These are phyloP conservation scores for Chrysocyon brachyurus DNA, from an alignment of 2,797 vertebrate species.

Conservation along the genomic window DNA sequence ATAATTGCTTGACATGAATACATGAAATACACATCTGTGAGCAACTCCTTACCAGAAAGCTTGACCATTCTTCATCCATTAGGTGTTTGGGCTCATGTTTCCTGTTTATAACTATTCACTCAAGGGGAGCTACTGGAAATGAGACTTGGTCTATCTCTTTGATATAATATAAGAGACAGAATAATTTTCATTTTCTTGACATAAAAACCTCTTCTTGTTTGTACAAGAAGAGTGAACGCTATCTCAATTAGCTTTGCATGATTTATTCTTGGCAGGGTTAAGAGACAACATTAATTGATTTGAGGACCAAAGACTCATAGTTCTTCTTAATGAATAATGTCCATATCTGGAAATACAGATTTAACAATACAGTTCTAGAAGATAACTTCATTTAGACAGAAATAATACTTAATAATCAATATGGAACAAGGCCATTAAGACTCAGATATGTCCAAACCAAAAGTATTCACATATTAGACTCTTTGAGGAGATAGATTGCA, in stretches of 20 bases:
- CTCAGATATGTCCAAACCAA: constrained; percentile 48
- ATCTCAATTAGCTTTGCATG: constrained; percentile 67
- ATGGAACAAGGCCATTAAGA: constrained; percentile 33
- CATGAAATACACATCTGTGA: background rate
- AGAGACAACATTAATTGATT: constrained; percentile 76
- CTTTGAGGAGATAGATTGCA: constrained; percentile 42
- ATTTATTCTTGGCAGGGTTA: constrained; percentile 66
- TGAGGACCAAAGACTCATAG: constrained; percentile 65
- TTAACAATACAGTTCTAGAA: constrained; percentile 47
- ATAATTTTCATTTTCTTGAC: constrained; percentile 68
- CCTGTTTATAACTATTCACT: constrained; percentile 40
- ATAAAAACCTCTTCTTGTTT: constrained; percentile 59
- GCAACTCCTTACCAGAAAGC: constrained; percentile 16
- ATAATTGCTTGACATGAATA: constrained; percentile 21
- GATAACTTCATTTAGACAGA: constrained; percentile 70
- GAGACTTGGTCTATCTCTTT: constrained; percentile 53
- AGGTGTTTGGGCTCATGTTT: constrained; percentile 45
- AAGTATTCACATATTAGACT: constrained; percentile 35
- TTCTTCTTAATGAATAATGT: constrained; percentile 59
- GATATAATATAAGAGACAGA: constrained; percentile 40
- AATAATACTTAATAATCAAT: constrained; percentile 69
- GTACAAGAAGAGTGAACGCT: constrained; percentile 66
- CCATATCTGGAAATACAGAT: constrained; percentile 65
- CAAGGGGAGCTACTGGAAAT: constrained; percentile 49
- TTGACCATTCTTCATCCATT: constrained; percentile 33